Conservation (phyloP, 2,888 invertebrate species). For the Agonopterix heracliana region DNA sequence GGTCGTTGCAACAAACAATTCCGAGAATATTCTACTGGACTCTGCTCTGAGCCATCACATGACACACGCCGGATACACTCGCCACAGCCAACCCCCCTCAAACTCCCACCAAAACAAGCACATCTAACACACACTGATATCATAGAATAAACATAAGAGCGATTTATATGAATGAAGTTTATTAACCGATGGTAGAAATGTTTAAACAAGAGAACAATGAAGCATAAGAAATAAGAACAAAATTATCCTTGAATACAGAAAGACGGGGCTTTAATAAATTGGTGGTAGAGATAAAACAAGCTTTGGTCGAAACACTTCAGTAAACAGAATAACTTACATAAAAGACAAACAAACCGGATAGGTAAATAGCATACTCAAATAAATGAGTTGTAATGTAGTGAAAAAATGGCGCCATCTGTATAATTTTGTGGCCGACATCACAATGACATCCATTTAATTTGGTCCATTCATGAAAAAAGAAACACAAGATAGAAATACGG, state of each 20-base stretch:
- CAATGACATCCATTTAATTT: constrained; percentile 7
- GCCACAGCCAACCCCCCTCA: not conserved
- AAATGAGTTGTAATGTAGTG: constrained; percentile 7
- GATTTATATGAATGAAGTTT: too few relatives aligned
- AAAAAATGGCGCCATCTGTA: constrained; percentile 6
- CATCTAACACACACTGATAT: not conserved
- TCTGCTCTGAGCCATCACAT: constrained; percentile 38
- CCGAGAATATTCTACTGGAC: constrained; percentile 65
- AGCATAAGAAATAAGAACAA: not conserved
- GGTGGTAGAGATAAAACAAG: too few relatives aligned
- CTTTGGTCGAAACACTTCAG: not conserved
- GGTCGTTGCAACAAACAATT: constrained; percentile 32
- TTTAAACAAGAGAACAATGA: too few relatives aligned
- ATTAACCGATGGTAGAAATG: too few relatives aligned
- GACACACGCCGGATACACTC: constrained; percentile 34
- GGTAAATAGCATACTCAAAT: constrained; percentile 3
- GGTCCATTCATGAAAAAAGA: constrained; percentile 2
- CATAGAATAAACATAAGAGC: too few relatives aligned
- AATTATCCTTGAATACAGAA: too few relatives aligned
- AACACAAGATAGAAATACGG: not conserved
- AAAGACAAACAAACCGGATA: not conserved
- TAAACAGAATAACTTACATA: not conserved
- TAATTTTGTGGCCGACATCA: constrained; percentile 8
- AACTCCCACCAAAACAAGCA: not conserved
- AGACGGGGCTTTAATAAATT: too few relatives aligned